Evolutionary conservation across 2,113 vertebrate species (phyloP), one percentile per base, ranked within the genome.

Genomic region (Cryptoleucopteryx plumbea): DNA sequence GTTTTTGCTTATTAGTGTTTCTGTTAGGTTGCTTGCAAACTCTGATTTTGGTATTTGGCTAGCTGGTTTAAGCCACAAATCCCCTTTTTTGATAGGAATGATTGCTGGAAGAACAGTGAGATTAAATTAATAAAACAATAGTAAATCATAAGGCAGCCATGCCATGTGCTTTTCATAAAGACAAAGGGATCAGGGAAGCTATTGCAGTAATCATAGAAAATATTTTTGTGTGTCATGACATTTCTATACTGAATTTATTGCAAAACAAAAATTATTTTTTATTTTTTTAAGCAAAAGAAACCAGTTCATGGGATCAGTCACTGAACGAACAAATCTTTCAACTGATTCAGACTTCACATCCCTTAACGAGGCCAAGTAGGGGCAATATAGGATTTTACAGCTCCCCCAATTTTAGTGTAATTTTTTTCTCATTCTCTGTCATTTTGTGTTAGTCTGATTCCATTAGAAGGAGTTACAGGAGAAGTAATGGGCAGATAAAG

Each of bases 401-500:
- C 65, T 92, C 73, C 91, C 55, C 75, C 61, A 8, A 42, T 97
- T 88, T 80, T 23, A 5, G 42, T 79, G 93, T 89, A 96, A 94
- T 11, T 78, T 96, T 96, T 86, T 73, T 43, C 67, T 74, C 92
- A 91, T 86, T 90, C 90, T 90, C 90, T 96, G 97, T 96, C 96
- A 94, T 94, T 96, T 96, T 86, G 55, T 82, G 55, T 97, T 53
- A 94, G 63, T 55, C 94, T 16, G 47, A 83, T 95, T 95, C 97
- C 94, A 96, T 98, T 96, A 95, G 43, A 43, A 96, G 88, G 91
- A 93, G 83, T 71, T 96, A 94, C 97, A 96, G 92, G 87, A 92
- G 70, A 86, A 91, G 95, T 94, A 97, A 97, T 68, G 92, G 96
- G 94, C 92, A 97, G 98, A 98, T 98, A 97, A 97, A 94, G 96